Conservation (phyloP, 2,113 vertebrate genomes). For the Candoia aspera region DNA sequence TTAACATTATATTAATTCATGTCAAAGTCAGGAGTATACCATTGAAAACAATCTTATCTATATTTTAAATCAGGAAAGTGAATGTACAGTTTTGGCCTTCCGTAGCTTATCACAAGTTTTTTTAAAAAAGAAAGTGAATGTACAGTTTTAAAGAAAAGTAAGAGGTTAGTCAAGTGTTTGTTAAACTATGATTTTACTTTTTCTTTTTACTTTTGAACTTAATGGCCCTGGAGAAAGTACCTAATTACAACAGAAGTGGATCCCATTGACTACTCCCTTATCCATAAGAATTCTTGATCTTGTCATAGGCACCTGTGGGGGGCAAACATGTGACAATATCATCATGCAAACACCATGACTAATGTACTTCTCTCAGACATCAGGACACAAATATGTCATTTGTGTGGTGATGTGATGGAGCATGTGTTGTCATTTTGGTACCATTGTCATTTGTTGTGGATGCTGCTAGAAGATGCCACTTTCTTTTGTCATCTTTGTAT, state of each 20-base stretch:
- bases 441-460: neutral
- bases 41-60: neutral
- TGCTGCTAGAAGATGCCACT: neutral
- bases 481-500: neutral
- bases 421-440: neutral
- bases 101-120: too few species aligned
- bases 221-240: neutral
- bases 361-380: neutral
- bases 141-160: neutral
- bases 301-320: neutral
- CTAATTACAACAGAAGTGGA: neutral
- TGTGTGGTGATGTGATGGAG: neutral
- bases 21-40: neutral
- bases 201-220: conserved; percentile 7
- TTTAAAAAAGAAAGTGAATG: neutral
- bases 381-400: neutral
- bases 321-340: neutral
- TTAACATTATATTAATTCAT: neutral
- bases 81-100: neutral
- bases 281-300: neutral
- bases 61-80: neutral
- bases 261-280: neutral
- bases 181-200: neutral
- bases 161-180: neutral
- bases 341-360: neutral